Conservation (phyloP, 2,113 vertebrate species). For the Ondatra zibethicus region DNA sequence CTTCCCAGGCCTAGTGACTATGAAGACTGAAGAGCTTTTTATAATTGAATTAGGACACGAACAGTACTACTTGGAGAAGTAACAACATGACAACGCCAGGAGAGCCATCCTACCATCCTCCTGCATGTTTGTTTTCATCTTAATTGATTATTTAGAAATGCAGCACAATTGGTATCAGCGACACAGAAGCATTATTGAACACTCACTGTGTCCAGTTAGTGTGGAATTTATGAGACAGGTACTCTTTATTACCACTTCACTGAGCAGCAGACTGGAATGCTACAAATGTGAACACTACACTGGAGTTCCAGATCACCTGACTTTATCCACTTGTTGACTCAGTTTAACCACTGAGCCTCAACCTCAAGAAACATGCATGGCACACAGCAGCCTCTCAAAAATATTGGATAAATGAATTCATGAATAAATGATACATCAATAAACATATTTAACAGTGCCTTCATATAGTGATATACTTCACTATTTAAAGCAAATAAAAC, state of each 20-base stretch:
- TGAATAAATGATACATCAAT: neutral
- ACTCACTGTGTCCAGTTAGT: neutral
- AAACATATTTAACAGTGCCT: slow-evolving; percentile 1
- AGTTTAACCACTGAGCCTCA: neutral
- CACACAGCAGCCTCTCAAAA: neutral
- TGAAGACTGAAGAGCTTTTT: neutral
- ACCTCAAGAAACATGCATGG: neutral
- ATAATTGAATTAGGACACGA: neutral
- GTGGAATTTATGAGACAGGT: neutral
- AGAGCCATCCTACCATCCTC: neutral
- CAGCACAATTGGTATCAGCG: neutral
- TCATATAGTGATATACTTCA: neutral
- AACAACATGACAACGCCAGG: neutral
- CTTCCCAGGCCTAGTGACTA: neutral
- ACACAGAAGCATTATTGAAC: neutral
- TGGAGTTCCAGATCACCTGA: neutral
- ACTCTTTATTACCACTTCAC: slow-evolving; percentile 22
- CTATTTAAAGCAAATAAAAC: slow-evolving; percentile 38
- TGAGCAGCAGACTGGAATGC: slow-evolving; percentile 18
- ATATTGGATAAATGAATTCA: slow-evolving; percentile 1
- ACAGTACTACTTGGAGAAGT: slow-evolving; percentile 13
- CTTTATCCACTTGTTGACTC: neutral
- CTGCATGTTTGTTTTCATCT: neutral
- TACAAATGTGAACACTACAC: neutral
- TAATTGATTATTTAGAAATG: neutral